These are phyloP conservation scores for Temnopleurus reevesii DNA, from an alignment of 53 echinoderm and acorn worm genomes.

Conservation along the genomic window DNA sequence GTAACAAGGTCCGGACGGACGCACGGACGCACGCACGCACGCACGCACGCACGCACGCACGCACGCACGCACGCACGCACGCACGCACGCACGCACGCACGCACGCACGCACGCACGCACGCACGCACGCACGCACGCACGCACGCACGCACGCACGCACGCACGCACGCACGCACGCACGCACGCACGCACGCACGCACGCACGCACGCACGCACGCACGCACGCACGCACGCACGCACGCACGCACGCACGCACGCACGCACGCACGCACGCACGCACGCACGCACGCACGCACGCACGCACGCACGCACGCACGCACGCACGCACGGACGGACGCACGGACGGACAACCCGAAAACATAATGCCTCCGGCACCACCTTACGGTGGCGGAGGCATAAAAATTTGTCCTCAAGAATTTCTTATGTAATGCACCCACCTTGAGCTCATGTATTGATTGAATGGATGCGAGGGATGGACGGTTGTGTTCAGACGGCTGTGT, in stretches of 20 bases:
- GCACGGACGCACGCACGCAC: slow-evolving; percentile 21
- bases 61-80: slow-evolving; percentile 27
- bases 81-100: slow-evolving; percentile 20
- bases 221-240: slow-evolving; percentile 28
- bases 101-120: slow-evolving; percentile 26
- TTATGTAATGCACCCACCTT: slow-evolving; percentile 83
- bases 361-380: too few species aligned
- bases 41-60: slow-evolving; percentile 46
- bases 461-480: slow-evolving; percentile 81
- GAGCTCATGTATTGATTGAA: slow-evolving; percentile 67
- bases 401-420: too few species aligned
- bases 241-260: background rate
- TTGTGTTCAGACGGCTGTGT: slow-evolving; percentile 69
- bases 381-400: too few species aligned
- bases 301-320: too few species aligned
- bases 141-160: slow-evolving; percentile 32
- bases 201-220: slow-evolving; percentile 24
- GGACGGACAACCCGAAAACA: too few species aligned
- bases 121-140: slow-evolving; percentile 32
- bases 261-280: background rate
- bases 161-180: slow-evolving; percentile 26
- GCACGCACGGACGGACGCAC: too few species aligned
- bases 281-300: background rate
- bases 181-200: slow-evolving; percentile 27
- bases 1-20: too few species aligned